Evolutionary conservation across 1,140 invertebrate species (phyloP).

Genomic region (Geopemphigus sp.): DNA sequence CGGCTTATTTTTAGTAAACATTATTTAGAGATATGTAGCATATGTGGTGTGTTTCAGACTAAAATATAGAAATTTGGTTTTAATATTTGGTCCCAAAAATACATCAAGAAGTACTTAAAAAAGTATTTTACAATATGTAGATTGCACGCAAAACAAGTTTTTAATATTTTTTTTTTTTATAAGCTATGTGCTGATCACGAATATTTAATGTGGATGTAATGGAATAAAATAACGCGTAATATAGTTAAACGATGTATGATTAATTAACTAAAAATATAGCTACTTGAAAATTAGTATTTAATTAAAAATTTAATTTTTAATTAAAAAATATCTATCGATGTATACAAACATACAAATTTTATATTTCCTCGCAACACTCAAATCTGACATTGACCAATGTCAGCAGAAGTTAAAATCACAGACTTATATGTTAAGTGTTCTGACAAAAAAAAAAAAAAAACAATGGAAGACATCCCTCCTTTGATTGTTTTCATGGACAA

Average conservation of each 20-base stretch:
- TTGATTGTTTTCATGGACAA: neutral
- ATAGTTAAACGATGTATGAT: neutral
- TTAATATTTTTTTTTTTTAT: neutral
- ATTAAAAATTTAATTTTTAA: neutral
- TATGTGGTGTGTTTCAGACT: neutral
- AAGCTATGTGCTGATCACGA: neutral
- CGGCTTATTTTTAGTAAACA: neutral
- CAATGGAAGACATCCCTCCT: neutral
- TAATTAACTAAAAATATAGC: no score
- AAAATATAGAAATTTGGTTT: slow-evolving; percentile 15
- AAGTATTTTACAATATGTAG: neutral
- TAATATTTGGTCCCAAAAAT: slow-evolving; percentile 32
- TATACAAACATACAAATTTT: neutral
- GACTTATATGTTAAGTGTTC: neutral
- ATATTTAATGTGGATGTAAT: neutral
- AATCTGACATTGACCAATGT: neutral
- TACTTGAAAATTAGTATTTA: no score
- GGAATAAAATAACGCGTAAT: neutral
- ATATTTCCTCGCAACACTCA: neutral
- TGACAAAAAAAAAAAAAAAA: neutral
- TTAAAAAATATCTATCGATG: neutral
- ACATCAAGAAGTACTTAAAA: slow-evolving; percentile 5
- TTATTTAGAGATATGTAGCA: slow-evolving; percentile 24
- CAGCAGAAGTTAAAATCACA: slow-evolving; percentile 22
- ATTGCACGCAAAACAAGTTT: neutral